Percentiles rank a stretch among this genome's conserved stretches.
These are phyloP conservation scores for Anomalospiza imberbis DNA, from an alignment of 2,797 vertebrate species.

Conservation along the genomic window DNA sequence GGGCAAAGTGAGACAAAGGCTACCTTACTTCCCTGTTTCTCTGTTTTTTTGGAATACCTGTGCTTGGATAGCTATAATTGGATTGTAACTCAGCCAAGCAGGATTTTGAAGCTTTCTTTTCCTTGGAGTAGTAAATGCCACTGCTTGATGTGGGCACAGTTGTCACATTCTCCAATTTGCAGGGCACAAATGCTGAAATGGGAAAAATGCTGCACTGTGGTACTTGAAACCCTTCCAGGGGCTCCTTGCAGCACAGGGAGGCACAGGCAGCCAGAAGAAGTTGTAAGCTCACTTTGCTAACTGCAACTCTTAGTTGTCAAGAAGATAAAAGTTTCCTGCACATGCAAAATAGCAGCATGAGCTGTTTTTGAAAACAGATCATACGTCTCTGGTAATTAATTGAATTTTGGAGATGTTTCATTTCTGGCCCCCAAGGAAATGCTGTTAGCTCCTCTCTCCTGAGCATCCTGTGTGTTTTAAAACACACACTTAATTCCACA, in stretches of 20 bases:
- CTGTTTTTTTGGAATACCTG: not conserved
- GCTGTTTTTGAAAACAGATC: not conserved
- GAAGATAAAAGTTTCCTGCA: not conserved
- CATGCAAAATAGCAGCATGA: not conserved
- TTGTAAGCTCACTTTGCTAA: not conserved
- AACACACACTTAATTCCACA: not conserved
- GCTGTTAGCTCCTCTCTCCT: not conserved
- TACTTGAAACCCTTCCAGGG: not conserved
- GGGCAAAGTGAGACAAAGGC: not conserved
- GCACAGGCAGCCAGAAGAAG: not conserved
- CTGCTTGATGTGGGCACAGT: not conserved
- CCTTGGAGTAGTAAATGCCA: not conserved
- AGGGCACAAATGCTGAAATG: not conserved
- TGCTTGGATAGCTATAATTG: not conserved
- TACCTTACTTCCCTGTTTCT: not conserved
- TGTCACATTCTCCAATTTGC: not conserved
- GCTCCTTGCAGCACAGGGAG: not conserved
- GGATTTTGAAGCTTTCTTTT: not conserved
- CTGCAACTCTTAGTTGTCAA: not conserved
- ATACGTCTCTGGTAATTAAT: not conserved
- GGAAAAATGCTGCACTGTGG: accelerated
- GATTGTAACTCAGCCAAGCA: not conserved
- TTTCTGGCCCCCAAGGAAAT: not conserved
- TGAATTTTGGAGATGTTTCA: not conserved
- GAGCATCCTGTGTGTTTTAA: not conserved